phyloP scores from a whole-genome alignment of 1,140 invertebrate species.

The Vollenhovia emeryi region DNA sequence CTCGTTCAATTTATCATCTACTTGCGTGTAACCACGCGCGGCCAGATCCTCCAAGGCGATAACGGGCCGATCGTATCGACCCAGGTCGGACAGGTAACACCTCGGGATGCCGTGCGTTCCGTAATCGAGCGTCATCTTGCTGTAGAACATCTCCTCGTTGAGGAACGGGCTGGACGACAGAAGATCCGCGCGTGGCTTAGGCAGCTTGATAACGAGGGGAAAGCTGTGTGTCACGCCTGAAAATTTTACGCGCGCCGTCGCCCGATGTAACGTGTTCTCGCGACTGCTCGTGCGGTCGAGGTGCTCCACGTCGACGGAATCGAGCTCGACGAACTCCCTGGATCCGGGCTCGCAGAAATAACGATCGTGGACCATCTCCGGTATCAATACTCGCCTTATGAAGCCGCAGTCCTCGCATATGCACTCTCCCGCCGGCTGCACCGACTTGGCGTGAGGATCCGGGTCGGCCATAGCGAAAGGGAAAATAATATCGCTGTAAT shows the following conservation, averaged over 20 bases:
- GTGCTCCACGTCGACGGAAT: slow-evolving; percentile 62
- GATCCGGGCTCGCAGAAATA: slow-evolving; percentile 81
- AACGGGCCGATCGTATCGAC: slow-evolving; percentile 77
- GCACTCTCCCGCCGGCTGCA: slow-evolving; percentile 5
- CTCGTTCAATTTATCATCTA: slow-evolving; percentile 49
- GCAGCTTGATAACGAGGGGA: slow-evolving; percentile 77
- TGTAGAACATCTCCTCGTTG: slow-evolving; percentile 82
- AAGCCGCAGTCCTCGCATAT: slow-evolving; percentile 66
- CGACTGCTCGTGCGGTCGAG: neutral
- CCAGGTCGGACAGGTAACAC: slow-evolving; percentile 78
- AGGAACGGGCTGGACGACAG: slow-evolving; percentile 55
- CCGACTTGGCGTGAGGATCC: slow-evolving; percentile 22
- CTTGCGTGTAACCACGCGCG: slow-evolving; percentile 66
- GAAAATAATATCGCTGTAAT: slow-evolving; percentile 57
- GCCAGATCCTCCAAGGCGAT: slow-evolving; percentile 80
- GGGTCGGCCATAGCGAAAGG: slow-evolving; percentile 43
- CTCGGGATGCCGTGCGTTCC: slow-evolving; percentile 71
- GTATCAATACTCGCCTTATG: slow-evolving; percentile 76
- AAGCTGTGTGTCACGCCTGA: slow-evolving; percentile 76
- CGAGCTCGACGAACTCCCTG: slow-evolving; percentile 82
- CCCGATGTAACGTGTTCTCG: slow-evolving; percentile 59
- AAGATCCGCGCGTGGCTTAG: neutral
- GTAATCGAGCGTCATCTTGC: slow-evolving; percentile 72
- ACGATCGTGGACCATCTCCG: slow-evolving; percentile 80
- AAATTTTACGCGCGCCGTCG: slow-evolving; percentile 72